Percentiles rank a stretch among this genome's conserved stretches.
These are phyloP conservation scores for Iselma pallidipennis DNA, from an alignment of 2,888 invertebrate genomes.

Conservation along the genomic window DNA sequence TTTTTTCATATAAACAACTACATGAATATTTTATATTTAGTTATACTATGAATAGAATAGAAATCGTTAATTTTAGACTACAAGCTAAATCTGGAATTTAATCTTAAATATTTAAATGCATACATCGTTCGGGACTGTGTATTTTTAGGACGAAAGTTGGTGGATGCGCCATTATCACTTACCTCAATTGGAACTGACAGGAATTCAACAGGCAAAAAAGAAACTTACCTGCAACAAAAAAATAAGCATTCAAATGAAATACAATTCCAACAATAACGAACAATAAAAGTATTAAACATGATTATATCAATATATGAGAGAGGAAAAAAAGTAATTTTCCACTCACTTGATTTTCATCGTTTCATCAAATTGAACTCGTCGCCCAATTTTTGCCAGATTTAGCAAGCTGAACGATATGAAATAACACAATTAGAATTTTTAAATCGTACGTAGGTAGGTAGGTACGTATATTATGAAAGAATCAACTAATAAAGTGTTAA, in stretches of 20 bases:
- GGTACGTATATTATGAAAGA: no score
- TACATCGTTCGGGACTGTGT: no score
- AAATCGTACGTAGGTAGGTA: no score
- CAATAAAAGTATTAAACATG: not conserved
- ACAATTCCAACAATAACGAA: not conserved
- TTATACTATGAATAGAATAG: no score
- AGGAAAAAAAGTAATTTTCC: not conserved
- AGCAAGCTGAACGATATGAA: conserved; percentile 27
- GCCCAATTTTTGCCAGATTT: conserved; percentile 28
- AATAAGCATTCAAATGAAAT: not conserved
- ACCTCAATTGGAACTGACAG: not conserved
- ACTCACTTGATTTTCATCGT: conserved; percentile 30
- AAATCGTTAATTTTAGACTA: no score
- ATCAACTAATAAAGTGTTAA: conserved; percentile 8
- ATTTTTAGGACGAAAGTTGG: not conserved
- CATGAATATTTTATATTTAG: no score
- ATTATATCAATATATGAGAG: not conserved
- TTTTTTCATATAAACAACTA: no score
- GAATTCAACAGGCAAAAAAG: not conserved
- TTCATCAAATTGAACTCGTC: conserved; percentile 28
- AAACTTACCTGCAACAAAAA: conserved; percentile 15
- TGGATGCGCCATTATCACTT: not conserved
- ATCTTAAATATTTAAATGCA: no score
- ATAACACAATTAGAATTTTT: no score
- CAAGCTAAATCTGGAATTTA: no score